These are phyloP conservation scores for Bembecia ichneumoniformis DNA, from an alignment of 2,888 invertebrate species.

Conservation along the genomic window DNA sequence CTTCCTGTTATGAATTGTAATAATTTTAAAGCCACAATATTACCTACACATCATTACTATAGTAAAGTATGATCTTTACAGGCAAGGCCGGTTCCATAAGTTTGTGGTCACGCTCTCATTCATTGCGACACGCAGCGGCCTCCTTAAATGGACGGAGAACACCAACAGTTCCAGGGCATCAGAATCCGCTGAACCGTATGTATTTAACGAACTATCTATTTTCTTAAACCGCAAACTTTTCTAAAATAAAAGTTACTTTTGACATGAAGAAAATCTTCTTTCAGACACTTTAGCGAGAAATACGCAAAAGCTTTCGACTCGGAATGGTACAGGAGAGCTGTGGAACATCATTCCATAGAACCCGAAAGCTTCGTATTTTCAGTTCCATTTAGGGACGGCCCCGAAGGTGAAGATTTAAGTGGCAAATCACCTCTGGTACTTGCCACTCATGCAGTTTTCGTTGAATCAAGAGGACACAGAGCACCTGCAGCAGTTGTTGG, in stretches of 20 bases:
- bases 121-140: conserved; percentile 91
- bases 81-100: conserved; percentile 87
- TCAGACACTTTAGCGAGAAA: conserved; percentile 85
- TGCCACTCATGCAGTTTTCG: conserved; percentile 92
- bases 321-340: conserved; percentile 91
- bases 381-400: conserved; percentile 81
- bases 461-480: conserved; percentile 85
- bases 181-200: conserved; percentile 79
- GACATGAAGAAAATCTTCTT: conserved; percentile 8
- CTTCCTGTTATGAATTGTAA: too few relatives aligned
- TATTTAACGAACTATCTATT: conserved; percentile 13
- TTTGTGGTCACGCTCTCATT: conserved; percentile 88
- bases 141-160: conserved; percentile 90
- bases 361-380: conserved; percentile 93
- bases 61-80: conserved; percentile 65
- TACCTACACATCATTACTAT: too few relatives aligned
- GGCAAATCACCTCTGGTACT: conserved; percentile 78
- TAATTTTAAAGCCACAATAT: too few relatives aligned
- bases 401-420: conserved; percentile 72
- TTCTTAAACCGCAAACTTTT: too few relatives aligned
- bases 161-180: conserved; percentile 51
- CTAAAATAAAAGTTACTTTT: too few relatives aligned
- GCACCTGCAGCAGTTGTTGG: conserved; percentile 95
- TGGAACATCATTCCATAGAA: conserved; percentile 89
- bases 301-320: conserved; percentile 88